Conservation (phyloP, 2,113 vertebrate species). For the Nymphicus hollandicus region DNA sequence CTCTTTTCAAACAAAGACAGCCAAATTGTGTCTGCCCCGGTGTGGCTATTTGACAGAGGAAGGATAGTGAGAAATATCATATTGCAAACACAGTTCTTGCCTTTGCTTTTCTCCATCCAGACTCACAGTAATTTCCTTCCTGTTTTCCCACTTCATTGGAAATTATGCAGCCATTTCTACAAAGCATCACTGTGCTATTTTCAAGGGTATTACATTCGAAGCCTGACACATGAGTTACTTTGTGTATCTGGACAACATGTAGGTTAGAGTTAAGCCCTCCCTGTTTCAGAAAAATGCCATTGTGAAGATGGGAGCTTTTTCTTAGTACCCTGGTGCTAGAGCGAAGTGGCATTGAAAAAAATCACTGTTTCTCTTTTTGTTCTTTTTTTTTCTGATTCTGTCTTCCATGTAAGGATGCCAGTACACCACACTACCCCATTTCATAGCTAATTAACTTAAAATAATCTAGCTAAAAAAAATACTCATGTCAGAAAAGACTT, state of each 20-base stretch:
- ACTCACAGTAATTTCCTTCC: background rate
- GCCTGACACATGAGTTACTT: background rate
- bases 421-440: background rate
- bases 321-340: background rate
- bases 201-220: background rate
- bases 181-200: background rate
- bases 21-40: rapidly evolving
- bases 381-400: background rate
- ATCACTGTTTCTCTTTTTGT: background rate
- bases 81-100: background rate
- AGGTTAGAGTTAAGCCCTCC: background rate
- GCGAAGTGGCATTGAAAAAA: background rate
- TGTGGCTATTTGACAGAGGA: background rate
- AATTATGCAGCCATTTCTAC: background rate
- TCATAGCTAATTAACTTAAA: background rate
- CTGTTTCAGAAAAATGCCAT: background rate
- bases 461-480: background rate
- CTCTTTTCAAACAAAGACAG: background rate
- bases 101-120: background rate
- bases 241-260: rapidly evolving
- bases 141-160: background rate
- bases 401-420: background rate
- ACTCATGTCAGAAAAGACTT: background rate
- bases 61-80: background rate
- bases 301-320: background rate